These are phyloP conservation scores for Leptodactylus fuscus DNA, from an alignment of 2,113 vertebrate species.

Conservation along the genomic window DNA sequence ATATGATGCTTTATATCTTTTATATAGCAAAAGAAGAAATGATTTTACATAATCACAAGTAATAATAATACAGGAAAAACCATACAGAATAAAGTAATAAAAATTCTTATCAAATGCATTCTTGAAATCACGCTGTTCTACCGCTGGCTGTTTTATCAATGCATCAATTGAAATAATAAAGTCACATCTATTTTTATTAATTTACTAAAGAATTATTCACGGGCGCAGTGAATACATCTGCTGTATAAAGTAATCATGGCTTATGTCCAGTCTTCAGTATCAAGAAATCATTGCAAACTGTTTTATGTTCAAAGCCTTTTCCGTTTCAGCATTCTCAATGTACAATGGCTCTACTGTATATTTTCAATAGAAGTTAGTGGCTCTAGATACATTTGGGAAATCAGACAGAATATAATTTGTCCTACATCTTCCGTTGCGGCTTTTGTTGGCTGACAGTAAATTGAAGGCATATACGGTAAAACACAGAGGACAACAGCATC, in stretches of 20 bases:
- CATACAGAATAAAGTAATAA: background rate
- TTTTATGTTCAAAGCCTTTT: slow-evolving; percentile 63
- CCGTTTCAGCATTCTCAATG: slow-evolving; percentile 63
- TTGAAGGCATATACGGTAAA: slow-evolving; percentile 40
- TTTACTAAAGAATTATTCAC: slow-evolving; percentile 56
- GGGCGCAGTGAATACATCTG: slow-evolving; percentile 64
- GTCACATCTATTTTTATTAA: background rate
- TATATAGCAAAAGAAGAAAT: no score
- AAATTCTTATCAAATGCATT: background rate
- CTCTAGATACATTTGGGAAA: slow-evolving; percentile 66
- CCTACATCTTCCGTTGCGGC: slow-evolving; percentile 61
- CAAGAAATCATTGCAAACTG: slow-evolving; percentile 64
- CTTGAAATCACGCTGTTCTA: background rate
- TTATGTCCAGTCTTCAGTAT: slow-evolving; percentile 67
- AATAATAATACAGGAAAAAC: background rate
- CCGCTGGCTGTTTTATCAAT: background rate
- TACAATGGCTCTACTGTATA: slow-evolving; percentile 65
- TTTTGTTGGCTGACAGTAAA: slow-evolving; percentile 57
- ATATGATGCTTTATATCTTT: no score
- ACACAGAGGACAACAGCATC: slow-evolving; percentile 22
- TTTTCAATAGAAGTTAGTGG: slow-evolving; percentile 64
- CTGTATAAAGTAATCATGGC: slow-evolving; percentile 64
- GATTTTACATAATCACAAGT: no score
- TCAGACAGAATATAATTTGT: slow-evolving; percentile 68
- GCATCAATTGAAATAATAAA: background rate